Evolutionary conservation across 2,888 invertebrate species (phyloP), one percentile per base, ranked within the genome.

Genomic region (Orchesella flavescens): DNA sequence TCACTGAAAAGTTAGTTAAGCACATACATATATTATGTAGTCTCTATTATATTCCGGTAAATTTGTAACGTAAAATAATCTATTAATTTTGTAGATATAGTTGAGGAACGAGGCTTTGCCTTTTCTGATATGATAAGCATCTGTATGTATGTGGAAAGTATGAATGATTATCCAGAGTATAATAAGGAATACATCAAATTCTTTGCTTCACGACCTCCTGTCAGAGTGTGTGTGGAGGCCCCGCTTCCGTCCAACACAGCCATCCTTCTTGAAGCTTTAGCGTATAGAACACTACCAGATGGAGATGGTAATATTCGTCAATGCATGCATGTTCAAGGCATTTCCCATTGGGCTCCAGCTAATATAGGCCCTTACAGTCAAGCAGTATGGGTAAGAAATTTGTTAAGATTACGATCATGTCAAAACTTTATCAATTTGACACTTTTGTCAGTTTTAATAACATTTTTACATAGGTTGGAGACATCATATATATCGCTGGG

Each of bases 281-380:
- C 94, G 24, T 93, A 92, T 91, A 91, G 89, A 86, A 71, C 86
- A 43, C 68, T 82, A 15, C 81, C 83, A 10, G 85, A 79, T 65
- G 84, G 84, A 46, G 86, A 84, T 66, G 85, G 85, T 43, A 86
- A 86, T 83, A 93, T 77, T n/a, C 80, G 95, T 84, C 92, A 94
- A 85, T 95, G 95, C 9, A 95, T 97, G 95, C 97, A 98, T 90
- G 97, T 98, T 57, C 97, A 97, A 91, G 95, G 97, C 85, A 94
- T 97, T 89, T 97, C 97, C 43, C 97, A 98, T 90, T 98, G 98
- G 98, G 97, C 97, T n/a, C 97, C 98, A 0, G 97, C 97, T 84
- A 97, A 97, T 90, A 97, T 98, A 89, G 98, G 97, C 65, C 97
- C 98, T 7, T 98, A 98, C 90, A 97, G 97, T 90, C 98, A 98